Evolutionary conservation across 2,113 vertebrate species (phyloP).

Genomic region (Empidonax traillii): DNA sequence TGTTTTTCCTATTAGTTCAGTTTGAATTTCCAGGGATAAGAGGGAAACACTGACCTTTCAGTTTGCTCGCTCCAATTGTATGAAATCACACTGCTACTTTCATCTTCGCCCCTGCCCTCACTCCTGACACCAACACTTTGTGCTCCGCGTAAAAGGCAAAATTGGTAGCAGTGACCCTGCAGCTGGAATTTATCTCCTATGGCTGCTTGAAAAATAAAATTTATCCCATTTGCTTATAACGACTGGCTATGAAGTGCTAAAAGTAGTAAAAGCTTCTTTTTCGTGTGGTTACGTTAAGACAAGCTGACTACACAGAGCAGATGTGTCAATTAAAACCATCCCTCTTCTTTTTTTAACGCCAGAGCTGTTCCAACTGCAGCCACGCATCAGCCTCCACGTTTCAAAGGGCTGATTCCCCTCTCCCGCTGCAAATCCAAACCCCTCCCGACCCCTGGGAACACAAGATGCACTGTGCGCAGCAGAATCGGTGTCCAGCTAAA

Average conservation of each 20-base stretch:
- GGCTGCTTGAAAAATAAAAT: conserved; percentile 49
- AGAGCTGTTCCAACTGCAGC: conserved; percentile 4
- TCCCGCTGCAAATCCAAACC: background rate
- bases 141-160: background rate
- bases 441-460: conserved; percentile 11
- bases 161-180: conserved; percentile 46
- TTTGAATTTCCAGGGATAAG: background rate
- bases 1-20: background rate
- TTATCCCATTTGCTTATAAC: conserved; percentile 39
- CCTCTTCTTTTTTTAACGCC: background rate
- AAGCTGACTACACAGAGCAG: conserved; percentile 66
- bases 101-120: background rate
- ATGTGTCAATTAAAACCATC: conserved; percentile 64
- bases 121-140: background rate
- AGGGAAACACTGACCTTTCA: background rate
- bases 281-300: conserved; percentile 60
- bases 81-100: background rate
- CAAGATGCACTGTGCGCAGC: background rate
- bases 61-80: background rate
- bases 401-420: background rate
- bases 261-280: conserved; percentile 62
- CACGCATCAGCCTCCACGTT: background rate
- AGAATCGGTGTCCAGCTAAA: background rate
- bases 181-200: conserved; percentile 39
- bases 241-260: conserved; percentile 53